These are phyloP conservation scores for Austrolebias charrua DNA, from an alignment of 2,797 vertebrate genomes.

Conservation along the genomic window DNA sequence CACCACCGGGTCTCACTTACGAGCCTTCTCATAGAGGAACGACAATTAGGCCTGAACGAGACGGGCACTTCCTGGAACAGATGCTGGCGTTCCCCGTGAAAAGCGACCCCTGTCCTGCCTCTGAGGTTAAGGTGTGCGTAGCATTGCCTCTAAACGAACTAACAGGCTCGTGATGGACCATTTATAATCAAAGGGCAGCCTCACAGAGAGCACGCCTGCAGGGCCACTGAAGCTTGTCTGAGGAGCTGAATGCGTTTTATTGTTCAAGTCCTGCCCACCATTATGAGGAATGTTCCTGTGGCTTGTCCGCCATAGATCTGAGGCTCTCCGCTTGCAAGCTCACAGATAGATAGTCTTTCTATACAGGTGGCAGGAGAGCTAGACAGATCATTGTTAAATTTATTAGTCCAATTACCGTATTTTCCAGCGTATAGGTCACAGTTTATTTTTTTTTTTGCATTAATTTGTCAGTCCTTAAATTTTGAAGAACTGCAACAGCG, in stretches of 20 bases:
- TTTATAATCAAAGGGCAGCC: conserved; percentile 70
- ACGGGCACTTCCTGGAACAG: conserved; percentile 76
- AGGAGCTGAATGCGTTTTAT: conserved; percentile 65
- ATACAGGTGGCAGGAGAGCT: conserved; percentile 10
- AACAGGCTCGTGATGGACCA: conserved; percentile 64
- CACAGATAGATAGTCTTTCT: conserved; percentile 10
- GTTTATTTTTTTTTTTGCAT: too few species aligned
- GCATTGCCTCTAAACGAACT: conserved; percentile 63
- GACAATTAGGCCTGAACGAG: conserved; percentile 76
- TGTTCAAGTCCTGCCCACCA: conserved; percentile 51
- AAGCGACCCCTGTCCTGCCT: conserved; percentile 60
- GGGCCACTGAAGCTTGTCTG: conserved; percentile 61
- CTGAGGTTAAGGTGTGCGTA: conserved; percentile 70
- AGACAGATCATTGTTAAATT: not conserved
- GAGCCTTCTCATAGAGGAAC: conserved; percentile 71
- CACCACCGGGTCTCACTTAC: conserved; percentile 74
- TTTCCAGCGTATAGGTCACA: too few species aligned
- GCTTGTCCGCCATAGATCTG: conserved; percentile 28
- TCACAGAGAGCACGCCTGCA: conserved; percentile 53
- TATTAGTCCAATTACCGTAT: not conserved
- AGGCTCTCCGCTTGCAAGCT: conserved; percentile 16
- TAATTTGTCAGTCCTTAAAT: too few species aligned
- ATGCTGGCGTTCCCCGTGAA: conserved; percentile 71
- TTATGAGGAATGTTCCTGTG: conserved; percentile 44
- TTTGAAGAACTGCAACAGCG: too few species aligned